phyloP scores from a whole-genome alignment of 2,888 invertebrate species.

The Colletes collaris region DNA sequence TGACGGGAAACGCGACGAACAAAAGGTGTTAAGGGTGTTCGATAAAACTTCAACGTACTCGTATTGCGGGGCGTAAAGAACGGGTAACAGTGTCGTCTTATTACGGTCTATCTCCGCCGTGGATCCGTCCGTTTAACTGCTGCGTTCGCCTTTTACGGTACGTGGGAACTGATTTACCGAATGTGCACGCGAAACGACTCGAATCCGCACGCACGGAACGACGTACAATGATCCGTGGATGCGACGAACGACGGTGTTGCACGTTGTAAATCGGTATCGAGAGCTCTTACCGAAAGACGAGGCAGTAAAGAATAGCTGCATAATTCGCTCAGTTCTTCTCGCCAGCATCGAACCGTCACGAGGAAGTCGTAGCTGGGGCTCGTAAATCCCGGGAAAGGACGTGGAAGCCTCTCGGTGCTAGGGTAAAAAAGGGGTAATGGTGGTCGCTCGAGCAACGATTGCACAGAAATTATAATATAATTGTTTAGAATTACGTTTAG shows the following conservation, averaged over 20 bases:
- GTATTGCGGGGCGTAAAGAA: conserved; percentile 7
- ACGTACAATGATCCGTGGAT: conserved; percentile 16
- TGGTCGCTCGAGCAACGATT: no score
- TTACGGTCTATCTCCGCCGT: conserved; percentile 64
- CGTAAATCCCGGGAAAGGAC: conserved; percentile 35
- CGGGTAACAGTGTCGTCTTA: conserved; percentile 51
- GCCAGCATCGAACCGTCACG: conserved; percentile 30
- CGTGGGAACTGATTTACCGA: conserved; percentile 66
- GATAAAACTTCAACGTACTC: not conserved
- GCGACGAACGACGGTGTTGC: conserved; percentile 8
- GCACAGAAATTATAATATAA: no score
- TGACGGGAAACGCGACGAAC: no score
- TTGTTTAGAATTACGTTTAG: no score
- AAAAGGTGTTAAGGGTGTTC: no score
- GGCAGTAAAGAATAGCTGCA: conserved; percentile 44
- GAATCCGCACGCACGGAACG: conserved; percentile 14
- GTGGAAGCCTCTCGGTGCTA: not conserved
- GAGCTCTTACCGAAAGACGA: conserved; percentile 23
- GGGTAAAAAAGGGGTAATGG: no score
- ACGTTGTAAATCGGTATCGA: conserved; percentile 52
- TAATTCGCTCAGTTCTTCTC: conserved; percentile 34
- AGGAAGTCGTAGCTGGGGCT: conserved; percentile 38
- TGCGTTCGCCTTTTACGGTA: conserved; percentile 65
- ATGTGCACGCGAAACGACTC: conserved; percentile 30
- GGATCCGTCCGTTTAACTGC: conserved; percentile 68